Evolutionary conservation across 2,888 invertebrate genomes (phyloP).

Genomic region (Oscheius myriophilus): DNA sequence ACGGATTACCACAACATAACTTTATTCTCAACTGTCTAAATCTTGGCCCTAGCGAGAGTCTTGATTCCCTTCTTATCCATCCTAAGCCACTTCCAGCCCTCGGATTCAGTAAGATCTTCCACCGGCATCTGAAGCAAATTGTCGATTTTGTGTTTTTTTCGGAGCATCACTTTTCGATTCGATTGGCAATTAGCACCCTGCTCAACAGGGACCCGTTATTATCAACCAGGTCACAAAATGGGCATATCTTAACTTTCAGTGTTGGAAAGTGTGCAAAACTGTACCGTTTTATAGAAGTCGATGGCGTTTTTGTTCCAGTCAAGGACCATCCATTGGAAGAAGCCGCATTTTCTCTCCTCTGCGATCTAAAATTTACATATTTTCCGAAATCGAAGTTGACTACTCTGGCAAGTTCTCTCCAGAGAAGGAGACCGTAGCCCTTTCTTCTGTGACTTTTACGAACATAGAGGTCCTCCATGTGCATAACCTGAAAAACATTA

Average conservation of each 20-base stretch:
- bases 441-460: slow-evolving; percentile 14
- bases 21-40: too few species aligned
- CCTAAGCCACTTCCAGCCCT: slow-evolving; percentile 16
- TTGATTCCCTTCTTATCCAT: slow-evolving; percentile 3
- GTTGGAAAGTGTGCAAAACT: too few species aligned
- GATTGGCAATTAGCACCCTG: too few species aligned
- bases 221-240: too few species aligned
- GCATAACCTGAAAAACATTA: neutral
- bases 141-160: neutral
- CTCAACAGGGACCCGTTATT: too few species aligned
- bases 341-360: slow-evolving; percentile 2
- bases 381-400: too few species aligned
- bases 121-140: slow-evolving; percentile 10
- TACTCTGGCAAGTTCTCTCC: slow-evolving; percentile 11
- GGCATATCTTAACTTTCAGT: too few species aligned
- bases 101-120: slow-evolving; percentile 1
- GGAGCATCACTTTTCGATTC: too few species aligned
- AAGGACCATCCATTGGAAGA: slow-evolving; percentile 7
- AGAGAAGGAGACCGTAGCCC: slow-evolving; percentile 12
- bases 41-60: neutral
- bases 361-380: slow-evolving; percentile 1
- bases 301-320: slow-evolving; percentile 15
- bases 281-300: slow-evolving; percentile 1
- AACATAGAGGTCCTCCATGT: slow-evolving; percentile 17
- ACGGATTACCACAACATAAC: too few species aligned